Evolutionary conservation across 2,113 vertebrate species (phyloP).

Genomic region (Thinocorus orbignyianus): DNA sequence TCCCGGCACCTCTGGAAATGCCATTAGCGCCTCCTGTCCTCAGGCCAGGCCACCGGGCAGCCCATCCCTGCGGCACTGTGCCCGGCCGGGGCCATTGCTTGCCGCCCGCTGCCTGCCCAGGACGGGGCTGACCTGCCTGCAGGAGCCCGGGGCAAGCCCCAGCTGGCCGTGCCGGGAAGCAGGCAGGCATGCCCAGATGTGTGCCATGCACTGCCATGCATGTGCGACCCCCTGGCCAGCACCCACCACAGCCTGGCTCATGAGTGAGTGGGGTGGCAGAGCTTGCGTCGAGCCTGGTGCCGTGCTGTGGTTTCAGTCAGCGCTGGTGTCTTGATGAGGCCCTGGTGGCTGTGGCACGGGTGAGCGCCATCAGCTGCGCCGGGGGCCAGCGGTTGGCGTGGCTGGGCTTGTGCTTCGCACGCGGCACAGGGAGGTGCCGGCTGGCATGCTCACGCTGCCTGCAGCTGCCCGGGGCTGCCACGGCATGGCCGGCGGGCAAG

Average conservation of each 20-base stretch:
- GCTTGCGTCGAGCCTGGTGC: fast-evolving
- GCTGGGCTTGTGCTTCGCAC: neutral
- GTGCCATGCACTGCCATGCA: neutral
- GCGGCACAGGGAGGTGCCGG: neutral
- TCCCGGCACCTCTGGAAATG: conserved; percentile 22
- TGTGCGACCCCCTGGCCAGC: neutral
- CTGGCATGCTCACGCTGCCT: neutral
- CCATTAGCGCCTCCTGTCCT: neutral
- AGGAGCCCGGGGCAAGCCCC: neutral
- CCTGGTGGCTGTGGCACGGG: fast-evolving
- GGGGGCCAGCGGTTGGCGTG: fast-evolving
- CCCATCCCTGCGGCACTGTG: neutral
- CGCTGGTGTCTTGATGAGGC: neutral
- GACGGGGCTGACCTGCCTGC: neutral
- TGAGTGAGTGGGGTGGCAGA: neutral
- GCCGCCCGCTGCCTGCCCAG: neutral
- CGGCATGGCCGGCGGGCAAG: neutral
- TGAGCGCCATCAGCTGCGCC: fast-evolving
- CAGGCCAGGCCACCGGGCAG: neutral
- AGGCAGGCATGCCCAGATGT: neutral
- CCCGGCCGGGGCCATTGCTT: neutral
- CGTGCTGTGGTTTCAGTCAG: fast-evolving
- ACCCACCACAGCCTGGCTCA: fast-evolving
- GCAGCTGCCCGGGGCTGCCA: neutral
- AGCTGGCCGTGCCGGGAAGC: neutral